Base-by-base conservation (phyloP, 2,888 invertebrate species). In the Acronicta psi region DNA sequence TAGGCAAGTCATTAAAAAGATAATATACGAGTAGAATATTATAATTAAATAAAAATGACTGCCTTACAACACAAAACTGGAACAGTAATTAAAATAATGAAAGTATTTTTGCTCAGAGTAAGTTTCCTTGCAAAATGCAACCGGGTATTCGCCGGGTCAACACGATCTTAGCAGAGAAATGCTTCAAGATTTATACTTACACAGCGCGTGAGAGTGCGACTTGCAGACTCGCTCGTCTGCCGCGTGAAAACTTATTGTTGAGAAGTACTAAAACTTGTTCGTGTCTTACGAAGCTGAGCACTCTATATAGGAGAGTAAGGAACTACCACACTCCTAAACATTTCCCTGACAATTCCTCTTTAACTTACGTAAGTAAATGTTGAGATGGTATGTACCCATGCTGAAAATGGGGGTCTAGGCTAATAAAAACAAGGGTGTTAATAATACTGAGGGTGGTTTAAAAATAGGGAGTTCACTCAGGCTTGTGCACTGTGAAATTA, bases 161-260 rank as follows among this genome's bases (percentile, higher is more conserved):
- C 64, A 59, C 56, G 55, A 50, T 53, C 13, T 45, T 52, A 37
- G 43, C 37, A 25, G 65, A 71, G 75, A 75, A 79, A 81, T 69
- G 66, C 72, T 73, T 46, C 52, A 69, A 82, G 82, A 83, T 83
- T 82, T 80, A 84, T 79, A 74, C n/a, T n/a, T n/a, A n/a, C 62
- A 64, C 55, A 46, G 55, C 64, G 54, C 67, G 79, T 73, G 79
- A 77, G 77, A 75, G 67, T 66, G 59, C 63, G 56, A 63, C 59
- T 63, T 47, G 61, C 59, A 60, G 65, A 68, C 75, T 79, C 70
- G 63, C 74, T 77, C 73, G 81, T 78, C 79, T 75, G 49, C 57
- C 61, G 73, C 79, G 84, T 88, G 84, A 86, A 89, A 90, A 87
- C 85, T 88, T 89, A 88, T 90, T 85, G 85, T 73, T 75, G 62